Percentiles rank a stretch among this genome's conserved stretches.
phyloP scores from a whole-genome alignment of 2,888 invertebrate species.

The Tenthredo scrophulariae region DNA sequence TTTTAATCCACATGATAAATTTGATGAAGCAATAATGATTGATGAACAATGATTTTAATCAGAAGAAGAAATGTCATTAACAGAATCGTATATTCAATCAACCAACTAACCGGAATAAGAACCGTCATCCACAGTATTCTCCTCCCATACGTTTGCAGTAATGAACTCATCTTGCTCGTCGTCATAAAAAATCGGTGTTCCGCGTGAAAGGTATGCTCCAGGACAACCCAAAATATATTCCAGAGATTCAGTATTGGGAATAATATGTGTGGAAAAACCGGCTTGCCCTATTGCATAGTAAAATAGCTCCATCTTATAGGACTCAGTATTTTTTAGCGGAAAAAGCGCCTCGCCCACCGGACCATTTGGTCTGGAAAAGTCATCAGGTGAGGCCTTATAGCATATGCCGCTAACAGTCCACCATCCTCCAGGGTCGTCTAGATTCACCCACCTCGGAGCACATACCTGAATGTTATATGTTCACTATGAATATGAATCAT shows the following conservation, averaged over 20 bases:
- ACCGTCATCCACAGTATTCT: background rate
- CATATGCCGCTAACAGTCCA: constrained; percentile 71
- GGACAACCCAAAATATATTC: constrained; percentile 72
- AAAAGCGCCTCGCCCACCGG: background rate
- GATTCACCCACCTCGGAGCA: constrained; percentile 75
- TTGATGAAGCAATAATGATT: constrained; percentile 9
- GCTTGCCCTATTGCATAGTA: constrained; percentile 65
- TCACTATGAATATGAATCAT: background rate
- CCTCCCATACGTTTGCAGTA: background rate
- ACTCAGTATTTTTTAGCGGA: background rate
- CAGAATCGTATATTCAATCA: background rate
- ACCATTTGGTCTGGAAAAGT: background rate
- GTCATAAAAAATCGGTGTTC: constrained; percentile 61
- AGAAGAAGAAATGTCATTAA: background rate
- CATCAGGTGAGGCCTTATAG: constrained; percentile 61
- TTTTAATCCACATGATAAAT: background rate
- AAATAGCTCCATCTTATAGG: constrained; percentile 55
- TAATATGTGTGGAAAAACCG: constrained; percentile 68
- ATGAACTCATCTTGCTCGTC: background rate
- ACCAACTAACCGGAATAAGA: constrained; percentile 67
- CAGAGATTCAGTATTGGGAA: constrained; percentile 47
- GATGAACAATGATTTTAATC: background rate
- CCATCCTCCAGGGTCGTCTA: background rate
- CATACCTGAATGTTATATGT: constrained; percentile 71
- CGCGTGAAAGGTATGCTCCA: constrained; percentile 72